Evolutionary conservation across 2,113 vertebrate species (phyloP), one percentile per base, ranked within the genome.

Genomic region (Dipodomys stephensi): DNA sequence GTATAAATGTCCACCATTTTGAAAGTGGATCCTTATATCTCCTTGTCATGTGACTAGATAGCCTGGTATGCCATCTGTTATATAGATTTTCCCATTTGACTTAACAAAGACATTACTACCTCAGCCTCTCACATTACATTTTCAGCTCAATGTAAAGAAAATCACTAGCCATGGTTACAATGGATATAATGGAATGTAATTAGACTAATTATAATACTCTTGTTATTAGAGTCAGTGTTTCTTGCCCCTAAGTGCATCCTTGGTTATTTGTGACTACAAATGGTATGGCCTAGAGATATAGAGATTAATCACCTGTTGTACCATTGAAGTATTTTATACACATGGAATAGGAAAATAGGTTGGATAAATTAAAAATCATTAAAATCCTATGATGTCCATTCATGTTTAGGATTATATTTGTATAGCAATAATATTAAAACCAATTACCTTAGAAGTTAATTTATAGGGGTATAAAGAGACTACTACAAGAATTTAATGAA

Each of bases 121-220:
- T 89, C 71, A 62, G 1, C 35, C 16, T 92, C 93, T 92, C 39
- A 62, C 25, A 25, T 87, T 73, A 64, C 15, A 74, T 78, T 93
- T 88, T 93, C 69, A 81, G 79, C 67, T 94, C 79, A 86, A 6
- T 82, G 93, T 90, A 90, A 30, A 93, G 72, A 86, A 46, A 15
- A 69, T 96, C n/a, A 39, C 79, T 19, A 78, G 60, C 64, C 46
- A 4, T 73, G 20, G 10, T 83, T 74, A 46, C 86, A 10, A 80
- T 93, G 46, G 49, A 25, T 85, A 22, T 88, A 91, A 88, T 94
- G 78, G 64, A 90, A 49, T 91, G 30, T 74, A 94, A 62, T 65
- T 86, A 64, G 83, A 92, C 67, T 64, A 91, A 39, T 90, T 35
- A 80, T 90, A 60, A 32, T 84, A 78, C 28, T 67, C n/a, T 92